These are phyloP conservation scores for Urosaurus nigricauda DNA, from an alignment of 2,797 vertebrate species.

Conservation along the genomic window DNA sequence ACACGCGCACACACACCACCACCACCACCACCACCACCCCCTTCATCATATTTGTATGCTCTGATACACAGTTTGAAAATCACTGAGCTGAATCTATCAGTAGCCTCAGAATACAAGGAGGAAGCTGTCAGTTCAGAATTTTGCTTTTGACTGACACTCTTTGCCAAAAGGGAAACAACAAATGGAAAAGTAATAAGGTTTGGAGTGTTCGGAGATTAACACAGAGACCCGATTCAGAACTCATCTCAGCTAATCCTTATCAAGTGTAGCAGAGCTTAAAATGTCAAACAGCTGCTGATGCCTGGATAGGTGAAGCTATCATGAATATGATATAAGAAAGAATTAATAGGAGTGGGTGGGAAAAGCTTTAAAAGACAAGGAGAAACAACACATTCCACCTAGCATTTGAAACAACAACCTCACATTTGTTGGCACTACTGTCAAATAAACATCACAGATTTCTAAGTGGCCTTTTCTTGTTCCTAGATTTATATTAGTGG, in stretches of 20 bases:
- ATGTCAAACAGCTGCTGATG: constrained; percentile 22
- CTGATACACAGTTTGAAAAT: background rate
- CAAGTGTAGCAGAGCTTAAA: constrained; percentile 16
- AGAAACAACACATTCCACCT: background rate
- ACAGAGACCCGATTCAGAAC: background rate
- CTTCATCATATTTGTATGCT: background rate
- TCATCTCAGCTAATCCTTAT: constrained; percentile 16
- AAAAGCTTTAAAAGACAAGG: constrained; percentile 23
- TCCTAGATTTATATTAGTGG: constrained; percentile 17
- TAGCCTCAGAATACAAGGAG: background rate
- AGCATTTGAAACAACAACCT: constrained; percentile 2
- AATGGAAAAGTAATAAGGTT: constrained; percentile 32
- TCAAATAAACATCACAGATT: background rate
- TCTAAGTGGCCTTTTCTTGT: background rate
- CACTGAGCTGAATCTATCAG: background rate
- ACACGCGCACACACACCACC: background rate
- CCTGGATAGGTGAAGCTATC: background rate
- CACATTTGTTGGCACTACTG: background rate
- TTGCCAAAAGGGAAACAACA: constrained; percentile 49
- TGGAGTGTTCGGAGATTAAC: constrained; percentile 5
- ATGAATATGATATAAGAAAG: constrained; percentile 25
- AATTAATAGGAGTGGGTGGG: constrained; percentile 32
- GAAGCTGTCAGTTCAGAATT: background rate
- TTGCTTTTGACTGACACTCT: background rate
- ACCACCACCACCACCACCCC: background rate